phyloP scores from a whole-genome alignment of 2,888 invertebrate species.

The Philonicus albiceps region DNA sequence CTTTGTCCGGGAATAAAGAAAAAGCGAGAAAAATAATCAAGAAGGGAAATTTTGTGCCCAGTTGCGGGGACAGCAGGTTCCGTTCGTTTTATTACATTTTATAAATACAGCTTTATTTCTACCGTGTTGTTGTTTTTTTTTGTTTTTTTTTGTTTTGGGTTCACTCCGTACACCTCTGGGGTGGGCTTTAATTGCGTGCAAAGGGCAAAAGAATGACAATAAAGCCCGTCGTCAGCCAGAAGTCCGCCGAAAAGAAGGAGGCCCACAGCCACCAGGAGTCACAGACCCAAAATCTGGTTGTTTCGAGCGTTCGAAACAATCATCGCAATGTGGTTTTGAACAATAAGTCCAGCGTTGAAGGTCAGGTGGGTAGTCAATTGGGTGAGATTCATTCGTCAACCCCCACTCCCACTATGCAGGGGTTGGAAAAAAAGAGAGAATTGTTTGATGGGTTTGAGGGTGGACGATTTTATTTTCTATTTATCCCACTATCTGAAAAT shows the following conservation, averaged over 20 bases:
- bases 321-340: constrained; percentile 61
- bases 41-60: not conserved
- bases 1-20: not conserved
- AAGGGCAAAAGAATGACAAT: constrained; percentile 57
- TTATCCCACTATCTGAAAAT: not conserved
- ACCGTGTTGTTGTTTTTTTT: not conserved
- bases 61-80: not conserved
- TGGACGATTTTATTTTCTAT: not conserved
- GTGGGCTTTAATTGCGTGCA: not conserved
- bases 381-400: not conserved
- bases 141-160: not conserved
- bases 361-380: constrained; percentile 30
- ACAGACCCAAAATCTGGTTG: constrained; percentile 49
- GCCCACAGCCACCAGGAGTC: constrained; percentile 51
- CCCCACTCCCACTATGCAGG: not conserved
- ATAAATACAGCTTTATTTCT: too few species aligned
- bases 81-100: not conserved
- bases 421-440: not conserved
- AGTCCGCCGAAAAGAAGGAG: constrained; percentile 54
- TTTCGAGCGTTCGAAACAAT: constrained; percentile 50
- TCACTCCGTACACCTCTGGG: not conserved
- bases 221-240: constrained; percentile 58
- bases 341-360: constrained; percentile 47
- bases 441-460: not conserved
- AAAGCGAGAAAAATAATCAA: not conserved